A percentile compares a stretch with the other conserved stretches of the same genome.
phyloP scores from a whole-genome alignment of 2,113 vertebrate species.

The Asarcornis scutulata region DNA sequence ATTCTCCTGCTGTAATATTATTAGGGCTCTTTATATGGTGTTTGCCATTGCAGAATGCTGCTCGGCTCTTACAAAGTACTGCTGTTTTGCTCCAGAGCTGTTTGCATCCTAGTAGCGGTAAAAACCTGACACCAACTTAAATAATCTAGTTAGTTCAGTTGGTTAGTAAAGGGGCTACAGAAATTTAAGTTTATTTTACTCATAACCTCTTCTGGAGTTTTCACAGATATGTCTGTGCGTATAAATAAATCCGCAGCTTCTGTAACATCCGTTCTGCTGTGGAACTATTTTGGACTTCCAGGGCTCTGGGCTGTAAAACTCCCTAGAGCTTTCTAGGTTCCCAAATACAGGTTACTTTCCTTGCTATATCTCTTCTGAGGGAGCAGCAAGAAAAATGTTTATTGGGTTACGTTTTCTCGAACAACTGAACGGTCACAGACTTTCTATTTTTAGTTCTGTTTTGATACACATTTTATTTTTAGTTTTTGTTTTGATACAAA shows the following conservation, averaged over 20 bases:
- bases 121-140: background rate
- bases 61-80: background rate
- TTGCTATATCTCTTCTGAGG: background rate
- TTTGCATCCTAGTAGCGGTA: background rate
- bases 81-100: background rate
- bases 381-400: background rate
- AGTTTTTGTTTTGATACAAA: background rate
- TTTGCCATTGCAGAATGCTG: background rate
- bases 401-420: background rate
- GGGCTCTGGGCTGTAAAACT: background rate
- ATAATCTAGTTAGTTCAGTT: background rate
- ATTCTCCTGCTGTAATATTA: background rate
- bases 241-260: background rate
- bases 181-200: background rate
- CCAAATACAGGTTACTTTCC: background rate
- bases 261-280: background rate
- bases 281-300: background rate
- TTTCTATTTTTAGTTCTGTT: slow-evolving; percentile 37
- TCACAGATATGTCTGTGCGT: background rate
- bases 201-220: background rate
- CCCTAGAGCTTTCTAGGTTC: background rate
- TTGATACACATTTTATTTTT: slow-evolving; percentile 1
- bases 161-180: background rate
- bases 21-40: background rate
- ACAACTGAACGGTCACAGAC: background rate